Evolutionary conservation across 2,797 vertebrate species (phyloP), one percentile per base, ranked within the genome.

Genomic region (Hippopotamyrus pictus): DNA sequence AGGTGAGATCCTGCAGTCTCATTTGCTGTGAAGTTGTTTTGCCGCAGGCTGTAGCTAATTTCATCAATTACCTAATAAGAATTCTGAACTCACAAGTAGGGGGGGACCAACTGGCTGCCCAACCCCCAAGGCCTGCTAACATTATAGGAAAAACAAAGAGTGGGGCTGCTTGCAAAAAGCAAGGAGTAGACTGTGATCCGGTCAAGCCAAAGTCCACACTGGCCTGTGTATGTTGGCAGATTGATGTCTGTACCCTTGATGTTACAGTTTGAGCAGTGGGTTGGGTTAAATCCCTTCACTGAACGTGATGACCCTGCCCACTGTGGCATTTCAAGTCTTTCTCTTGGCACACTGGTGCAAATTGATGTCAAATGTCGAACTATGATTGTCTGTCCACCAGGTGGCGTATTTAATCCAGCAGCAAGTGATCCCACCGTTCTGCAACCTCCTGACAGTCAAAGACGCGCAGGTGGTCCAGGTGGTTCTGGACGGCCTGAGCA

Each of bases 391-490:
- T 11, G 50, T 73, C 90, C 88, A 86, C 48, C 93, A 99, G 99
- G 99, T 99, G 92, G 98, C 97, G 22, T 99, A 99, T 94, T 96
- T 99, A 92, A 99, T 99, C 90, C 97, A 99, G 91, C 98, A 99
- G 96, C 97, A 98, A 90, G 99, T 99, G 92, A 99, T 99, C 91
- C 99, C 98, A 92, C 99, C 99, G 0, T 99, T 99, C 95, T 99
- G 99, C 96, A 99, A 98, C 92, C 96, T 99, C 95, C 96, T 99
- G 93, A 98, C 96, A 46, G 99, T 99, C 94, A 99, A 99, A 95
- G 99, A 99, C 44, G 97, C 98, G 65, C 98, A 99, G 92, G 99
- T 99, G 85, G 98, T 99, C 90, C 99, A 99, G 93, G 99, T 99
- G 53, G 99, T 99, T 89, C 96, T 99, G 50, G 99, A 99, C 73